Conservation (phyloP, 2,797 vertebrate genomes). For the Carcharodon carcharias region DNA sequence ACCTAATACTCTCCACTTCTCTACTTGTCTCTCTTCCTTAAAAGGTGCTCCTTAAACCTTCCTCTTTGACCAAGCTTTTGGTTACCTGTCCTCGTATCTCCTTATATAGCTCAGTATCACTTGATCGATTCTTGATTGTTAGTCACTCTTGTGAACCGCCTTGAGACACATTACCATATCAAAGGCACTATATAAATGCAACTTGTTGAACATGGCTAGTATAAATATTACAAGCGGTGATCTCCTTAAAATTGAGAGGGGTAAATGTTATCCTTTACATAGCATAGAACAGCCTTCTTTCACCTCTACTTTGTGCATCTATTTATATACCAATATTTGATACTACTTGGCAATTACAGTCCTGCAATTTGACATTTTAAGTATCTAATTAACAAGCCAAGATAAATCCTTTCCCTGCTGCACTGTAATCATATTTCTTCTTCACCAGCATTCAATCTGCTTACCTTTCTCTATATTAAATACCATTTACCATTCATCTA, state of each 20-base stretch:
- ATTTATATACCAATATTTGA: constrained; percentile 9
- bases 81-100: background rate
- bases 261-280: background rate
- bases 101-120: background rate
- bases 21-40: background rate
- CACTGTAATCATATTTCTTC: background rate
- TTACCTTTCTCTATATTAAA: constrained; percentile 7
- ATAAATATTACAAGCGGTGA: background rate
- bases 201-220: background rate
- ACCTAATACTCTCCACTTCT: background rate
- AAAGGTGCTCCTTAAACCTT: background rate
- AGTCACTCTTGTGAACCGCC: background rate
- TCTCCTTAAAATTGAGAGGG: background rate
- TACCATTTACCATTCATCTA: background rate
- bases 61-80: background rate
- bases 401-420: background rate
- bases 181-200: background rate
- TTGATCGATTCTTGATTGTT: background rate
- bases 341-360: background rate
- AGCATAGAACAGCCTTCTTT: background rate
- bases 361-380: constrained; percentile 13
- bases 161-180: background rate
- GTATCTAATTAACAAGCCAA: constrained; percentile 12
- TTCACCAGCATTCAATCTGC: background rate
- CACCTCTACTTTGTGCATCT: background rate